phyloP scores from a whole-genome alignment of 92 coral and sea anemone species.

The Zoanthus solanderi region DNA sequence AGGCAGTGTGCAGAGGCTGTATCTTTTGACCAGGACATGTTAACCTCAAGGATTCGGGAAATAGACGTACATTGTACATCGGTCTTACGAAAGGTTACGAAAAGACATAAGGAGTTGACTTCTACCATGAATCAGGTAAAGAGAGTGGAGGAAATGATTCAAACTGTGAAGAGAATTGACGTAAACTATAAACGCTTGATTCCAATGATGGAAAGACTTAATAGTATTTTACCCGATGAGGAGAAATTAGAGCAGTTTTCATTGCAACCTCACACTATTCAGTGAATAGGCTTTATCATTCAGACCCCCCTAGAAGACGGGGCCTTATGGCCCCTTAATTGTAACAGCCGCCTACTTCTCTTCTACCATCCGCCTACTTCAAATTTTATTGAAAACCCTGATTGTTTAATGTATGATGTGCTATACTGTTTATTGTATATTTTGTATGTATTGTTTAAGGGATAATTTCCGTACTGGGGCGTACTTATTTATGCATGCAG shows the following conservation, averaged over 20 bases:
- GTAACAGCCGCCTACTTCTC: too few species aligned
- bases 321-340: too few species aligned
- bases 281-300: constrained; percentile 4
- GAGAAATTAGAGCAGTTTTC: constrained; percentile 86
- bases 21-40: constrained; percentile 93
- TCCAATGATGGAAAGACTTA: constrained; percentile 95
- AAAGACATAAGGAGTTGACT: constrained; percentile 78
- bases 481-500: too few species aligned
- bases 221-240: constrained; percentile 87
- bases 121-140: constrained; percentile 72
- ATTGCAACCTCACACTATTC: constrained; percentile 59
- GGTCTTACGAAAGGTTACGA: constrained; percentile 73
- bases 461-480: too few species aligned
- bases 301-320: too few species aligned
- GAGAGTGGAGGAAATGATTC: constrained; percentile 89
- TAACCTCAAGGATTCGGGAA: constrained; percentile 85
- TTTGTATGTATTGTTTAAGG: too few species aligned
- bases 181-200: constrained; percentile 83
- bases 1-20: constrained; percentile 96
- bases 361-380: too few species aligned
- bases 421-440: too few species aligned
- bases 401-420: too few species aligned
- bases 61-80: constrained; percentile 76
- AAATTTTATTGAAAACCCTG: too few species aligned
- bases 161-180: constrained; percentile 80